A percentile compares a stretch with the other conserved stretches of the same genome.
Evolutionary conservation across 2,888 invertebrate genomes (phyloP).

Genomic region (Ecdyonurus torrentis): DNA sequence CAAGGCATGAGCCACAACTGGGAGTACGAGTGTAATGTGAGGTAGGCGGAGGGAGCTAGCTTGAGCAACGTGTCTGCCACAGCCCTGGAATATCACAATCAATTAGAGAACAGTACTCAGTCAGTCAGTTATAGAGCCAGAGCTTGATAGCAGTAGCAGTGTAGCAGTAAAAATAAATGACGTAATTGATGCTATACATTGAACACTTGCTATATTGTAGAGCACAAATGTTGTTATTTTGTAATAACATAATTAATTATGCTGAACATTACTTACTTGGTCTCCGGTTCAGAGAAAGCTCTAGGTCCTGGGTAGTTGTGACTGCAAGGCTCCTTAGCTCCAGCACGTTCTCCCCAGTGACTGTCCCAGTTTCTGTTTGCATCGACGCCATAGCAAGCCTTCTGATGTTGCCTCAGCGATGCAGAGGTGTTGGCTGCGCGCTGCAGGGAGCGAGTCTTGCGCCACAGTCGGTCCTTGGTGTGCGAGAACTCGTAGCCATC

Average conservation of each 20-base stretch:
- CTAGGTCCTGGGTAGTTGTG: not conserved
- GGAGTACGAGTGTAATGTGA: not conserved
- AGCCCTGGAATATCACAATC: not conserved
- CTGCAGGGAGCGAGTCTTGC: not conserved
- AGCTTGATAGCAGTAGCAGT: too few relatives aligned
- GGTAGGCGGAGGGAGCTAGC: not conserved
- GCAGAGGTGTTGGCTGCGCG: not conserved
- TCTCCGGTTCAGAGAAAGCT: not conserved
- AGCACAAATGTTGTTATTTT: too few relatives aligned
- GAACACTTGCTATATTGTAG: too few relatives aligned
- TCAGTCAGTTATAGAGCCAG: too few relatives aligned
- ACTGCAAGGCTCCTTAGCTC: not conserved
- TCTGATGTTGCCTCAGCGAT: not conserved
- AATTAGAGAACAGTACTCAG: too few relatives aligned
- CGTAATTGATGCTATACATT: too few relatives aligned
- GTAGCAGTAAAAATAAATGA: too few relatives aligned
- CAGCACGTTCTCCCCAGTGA: not conserved
- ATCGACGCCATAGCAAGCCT: not conserved
- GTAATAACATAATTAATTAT: too few relatives aligned
- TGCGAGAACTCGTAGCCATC: constrained; percentile 2
- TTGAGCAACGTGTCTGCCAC: not conserved
- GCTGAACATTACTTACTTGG: too few relatives aligned
- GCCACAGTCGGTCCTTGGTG: not conserved
- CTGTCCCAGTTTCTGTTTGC: constrained; percentile 2
- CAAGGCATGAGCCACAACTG: not conserved